Evolutionary conservation across 2,113 vertebrate genomes (phyloP), one percentile per base, ranked within the genome.

Genomic region (Pogonocichla stellata): DNA sequence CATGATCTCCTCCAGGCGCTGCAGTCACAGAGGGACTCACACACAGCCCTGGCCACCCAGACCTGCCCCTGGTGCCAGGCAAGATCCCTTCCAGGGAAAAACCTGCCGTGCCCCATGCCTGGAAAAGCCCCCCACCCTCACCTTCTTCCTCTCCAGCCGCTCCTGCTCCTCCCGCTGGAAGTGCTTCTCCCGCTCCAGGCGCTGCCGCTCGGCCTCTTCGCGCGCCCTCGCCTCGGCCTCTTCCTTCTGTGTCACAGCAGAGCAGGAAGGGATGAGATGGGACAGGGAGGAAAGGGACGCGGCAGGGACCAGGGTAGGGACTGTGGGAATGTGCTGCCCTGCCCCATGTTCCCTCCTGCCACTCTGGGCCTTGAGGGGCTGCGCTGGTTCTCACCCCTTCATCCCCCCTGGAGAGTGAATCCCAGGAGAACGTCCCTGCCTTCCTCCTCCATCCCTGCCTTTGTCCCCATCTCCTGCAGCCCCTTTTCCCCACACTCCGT

Each of bases 1-100:
- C 99, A 99, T 99, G 90, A 99, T 99, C 97, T 99, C 99, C 34
- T 99, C 99, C 95, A 99, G 98, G 64, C 99, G 99, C 99, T 99
- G 97, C 19, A 4, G 70, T 31, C 40, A 88, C 48, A 83, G 19
- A 70, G 43, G 10, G 23, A 25, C 22, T 93, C 3, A 33, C 19
- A 29, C 28, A 20, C 5, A 5, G 60, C 26, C 66, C 66, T 50
- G 5, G 0, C 9, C 53, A 65, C 67, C 16, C 3, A 18, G 28
- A 45, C 18, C 51, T 6, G 19, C 48, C 40, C 64, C 4, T 6
- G 13, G n/a, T 2, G 24, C 60, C 43, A 75, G 77, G 90, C 85
- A 92, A 47, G 57, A 75, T 40, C 66, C 67, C 40, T n/a, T 50
- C 62, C 38, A 20, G 29, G 48, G 61, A 17, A 28, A 13, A 25